Evolutionary conservation across 2,797 vertebrate genomes (phyloP).

Genomic region (Cygnus olor): DNA sequence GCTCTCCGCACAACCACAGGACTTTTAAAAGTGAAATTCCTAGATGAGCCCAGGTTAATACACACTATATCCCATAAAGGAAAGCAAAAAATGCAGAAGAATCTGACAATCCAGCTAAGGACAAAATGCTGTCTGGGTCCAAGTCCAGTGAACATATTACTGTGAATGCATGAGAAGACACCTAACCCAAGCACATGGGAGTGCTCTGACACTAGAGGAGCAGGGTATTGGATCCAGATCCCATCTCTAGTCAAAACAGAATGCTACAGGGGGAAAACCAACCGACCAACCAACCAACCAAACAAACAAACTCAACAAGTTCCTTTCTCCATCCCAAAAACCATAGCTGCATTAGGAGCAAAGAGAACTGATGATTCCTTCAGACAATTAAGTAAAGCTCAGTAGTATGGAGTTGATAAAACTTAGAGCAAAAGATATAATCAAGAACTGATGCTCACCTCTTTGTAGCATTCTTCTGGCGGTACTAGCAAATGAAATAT

Average conservation of each 20-base stretch:
- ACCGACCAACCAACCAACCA: not conserved
- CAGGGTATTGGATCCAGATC: not conserved
- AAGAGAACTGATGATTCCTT: not conserved
- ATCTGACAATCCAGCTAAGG: not conserved
- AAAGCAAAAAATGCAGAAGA: not conserved
- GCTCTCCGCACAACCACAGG: not conserved
- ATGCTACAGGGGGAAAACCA: no score
- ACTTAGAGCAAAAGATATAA: not conserved
- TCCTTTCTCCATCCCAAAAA: not conserved
- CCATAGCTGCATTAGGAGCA: not conserved
- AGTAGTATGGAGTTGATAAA: not conserved
- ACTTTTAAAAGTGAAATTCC: not conserved
- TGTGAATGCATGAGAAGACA: not conserved
- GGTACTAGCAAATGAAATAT: not conserved
- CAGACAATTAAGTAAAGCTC: not conserved
- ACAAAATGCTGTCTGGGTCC: not conserved
- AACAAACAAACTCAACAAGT: not conserved
- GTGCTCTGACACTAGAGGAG: not conserved
- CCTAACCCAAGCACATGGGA: not conserved
- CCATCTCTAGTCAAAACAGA: not conserved
- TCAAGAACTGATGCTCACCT: not conserved
- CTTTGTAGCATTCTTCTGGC: not conserved
- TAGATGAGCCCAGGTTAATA: not conserved
- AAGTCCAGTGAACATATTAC: not conserved
- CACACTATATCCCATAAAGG: not conserved